Percentiles rank a stretch among this genome's conserved stretches.
Conservation (phyloP, 2,888 invertebrate genomes). For the Conomelus anceps region DNA sequence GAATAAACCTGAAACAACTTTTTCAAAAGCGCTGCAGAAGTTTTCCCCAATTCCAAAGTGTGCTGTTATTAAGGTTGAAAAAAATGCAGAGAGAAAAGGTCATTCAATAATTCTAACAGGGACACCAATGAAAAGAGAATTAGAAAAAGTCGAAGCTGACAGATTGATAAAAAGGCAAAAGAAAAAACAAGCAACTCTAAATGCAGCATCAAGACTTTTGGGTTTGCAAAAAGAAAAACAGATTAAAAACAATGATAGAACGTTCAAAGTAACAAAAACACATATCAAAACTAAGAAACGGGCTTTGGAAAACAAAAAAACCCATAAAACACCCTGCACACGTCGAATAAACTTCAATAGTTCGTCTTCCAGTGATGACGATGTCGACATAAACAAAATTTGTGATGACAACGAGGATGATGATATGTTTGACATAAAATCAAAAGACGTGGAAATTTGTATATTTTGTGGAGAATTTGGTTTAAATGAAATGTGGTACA, state of each 20-base stretch:
- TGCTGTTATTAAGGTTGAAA: background rate
- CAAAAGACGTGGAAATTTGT: background rate
- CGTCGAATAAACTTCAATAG: conserved; percentile 3
- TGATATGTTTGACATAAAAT: conserved; percentile 1
- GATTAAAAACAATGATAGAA: too few species aligned
- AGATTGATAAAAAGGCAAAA: background rate
- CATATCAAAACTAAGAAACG: background rate
- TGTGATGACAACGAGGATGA: conserved; percentile 16
- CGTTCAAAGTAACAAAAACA: background rate
- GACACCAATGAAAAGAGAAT: conserved; percentile 7
- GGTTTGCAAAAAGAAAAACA: background rate
- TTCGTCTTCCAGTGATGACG: conserved; percentile 6
- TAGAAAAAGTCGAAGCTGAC: conserved; percentile 9
- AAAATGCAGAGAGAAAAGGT: background rate
- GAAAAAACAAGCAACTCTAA: background rate
- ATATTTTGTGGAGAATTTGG: conserved; percentile 10
- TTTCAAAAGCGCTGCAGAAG: background rate
- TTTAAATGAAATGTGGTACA: conserved; percentile 5
- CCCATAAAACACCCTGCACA: background rate
- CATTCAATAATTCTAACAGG: conserved; percentile 6
- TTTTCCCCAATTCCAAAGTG: conserved; percentile 10
- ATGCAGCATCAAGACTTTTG: conserved; percentile 8
- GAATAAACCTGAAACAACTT: background rate
- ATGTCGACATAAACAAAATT: background rate
- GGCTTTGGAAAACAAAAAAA: background rate